Conservation (phyloP, 2,888 invertebrate genomes). For the Incurvaria masculella region DNA sequence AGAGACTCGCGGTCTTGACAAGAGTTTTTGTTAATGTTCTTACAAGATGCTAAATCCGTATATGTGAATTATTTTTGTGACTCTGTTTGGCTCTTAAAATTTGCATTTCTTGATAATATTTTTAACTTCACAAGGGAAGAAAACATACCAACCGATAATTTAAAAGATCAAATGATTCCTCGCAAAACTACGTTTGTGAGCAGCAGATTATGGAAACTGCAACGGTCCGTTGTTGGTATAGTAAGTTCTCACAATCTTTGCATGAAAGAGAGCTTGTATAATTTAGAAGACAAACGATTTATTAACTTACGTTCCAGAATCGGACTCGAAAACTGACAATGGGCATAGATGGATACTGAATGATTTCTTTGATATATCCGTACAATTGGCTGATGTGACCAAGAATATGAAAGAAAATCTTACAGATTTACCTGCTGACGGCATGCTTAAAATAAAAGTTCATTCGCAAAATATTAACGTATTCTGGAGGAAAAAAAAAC, state of each 20-base stretch:
- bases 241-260: constrained; percentile 20
- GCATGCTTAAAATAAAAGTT: constrained; percentile 20
- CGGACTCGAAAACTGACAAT: constrained; percentile 20
- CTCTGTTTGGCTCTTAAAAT: constrained; percentile 18
- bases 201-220: constrained; percentile 20
- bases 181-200: constrained; percentile 14
- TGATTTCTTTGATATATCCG: constrained; percentile 19
- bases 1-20: constrained; percentile 14
- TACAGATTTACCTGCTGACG: constrained; percentile 19
- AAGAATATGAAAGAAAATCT: constrained; percentile 20
- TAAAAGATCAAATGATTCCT: constrained; percentile 13
- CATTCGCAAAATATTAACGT: constrained; percentile 17
- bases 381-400: constrained; percentile 20
- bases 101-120: constrained; percentile 19
- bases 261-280: constrained; percentile 22
- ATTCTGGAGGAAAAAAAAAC: constrained; percentile 22
- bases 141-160: constrained; percentile 18
- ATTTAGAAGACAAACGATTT: constrained; percentile 20
- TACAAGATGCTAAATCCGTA: constrained; percentile 16
- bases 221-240: constrained; percentile 17
- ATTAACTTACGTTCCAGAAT: constrained; percentile 18
- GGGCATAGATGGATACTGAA: constrained; percentile 20
- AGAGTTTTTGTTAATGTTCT: constrained; percentile 15
- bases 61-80: constrained; percentile 14
- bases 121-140: constrained; percentile 16